Percentiles rank a stretch among this genome's conserved stretches.
These are phyloP conservation scores for Dreissena polymorpha DNA, from an alignment of 1,140 invertebrate species.

Conservation along the genomic window DNA sequence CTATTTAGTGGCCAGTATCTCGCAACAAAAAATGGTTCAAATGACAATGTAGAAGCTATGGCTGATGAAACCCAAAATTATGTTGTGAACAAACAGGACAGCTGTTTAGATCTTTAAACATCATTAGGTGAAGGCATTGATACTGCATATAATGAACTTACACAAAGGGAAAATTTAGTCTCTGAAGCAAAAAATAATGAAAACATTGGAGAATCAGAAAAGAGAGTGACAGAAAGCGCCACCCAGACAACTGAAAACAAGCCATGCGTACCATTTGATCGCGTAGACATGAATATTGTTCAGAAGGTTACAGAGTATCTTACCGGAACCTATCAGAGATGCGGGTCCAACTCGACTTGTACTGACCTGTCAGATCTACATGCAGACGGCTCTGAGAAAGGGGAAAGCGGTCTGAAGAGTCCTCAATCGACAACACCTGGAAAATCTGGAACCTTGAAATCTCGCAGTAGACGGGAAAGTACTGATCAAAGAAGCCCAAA, in stretches of 20 bases:
- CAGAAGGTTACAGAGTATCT: conserved; percentile 50
- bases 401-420: conserved; percentile 7
- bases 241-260: conserved; percentile 41
- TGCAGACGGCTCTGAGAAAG: conserved; percentile 30
- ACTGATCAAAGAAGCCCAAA: conserved; percentile 14
- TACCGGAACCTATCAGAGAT: neutral
- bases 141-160: no score
- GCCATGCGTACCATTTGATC: neutral
- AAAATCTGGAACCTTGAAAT: neutral
- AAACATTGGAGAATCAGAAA: neutral
- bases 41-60: neutral
- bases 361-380: conserved; percentile 39
- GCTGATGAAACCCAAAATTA: neutral
- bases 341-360: conserved; percentile 33
- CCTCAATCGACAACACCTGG: conserved; percentile 10
- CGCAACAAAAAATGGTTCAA: no score
- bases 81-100: neutral
- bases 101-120: no score
- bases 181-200: neutral
- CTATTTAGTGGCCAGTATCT: no score
- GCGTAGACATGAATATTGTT: conserved; percentile 32
- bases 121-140: no score
- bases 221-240: conserved; percentile 16
- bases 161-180: neutral
- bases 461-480: conserved; percentile 25